Base-by-base conservation (phyloP, 2,888 invertebrate genomes). In the Sarcophaga variegata region DNA sequence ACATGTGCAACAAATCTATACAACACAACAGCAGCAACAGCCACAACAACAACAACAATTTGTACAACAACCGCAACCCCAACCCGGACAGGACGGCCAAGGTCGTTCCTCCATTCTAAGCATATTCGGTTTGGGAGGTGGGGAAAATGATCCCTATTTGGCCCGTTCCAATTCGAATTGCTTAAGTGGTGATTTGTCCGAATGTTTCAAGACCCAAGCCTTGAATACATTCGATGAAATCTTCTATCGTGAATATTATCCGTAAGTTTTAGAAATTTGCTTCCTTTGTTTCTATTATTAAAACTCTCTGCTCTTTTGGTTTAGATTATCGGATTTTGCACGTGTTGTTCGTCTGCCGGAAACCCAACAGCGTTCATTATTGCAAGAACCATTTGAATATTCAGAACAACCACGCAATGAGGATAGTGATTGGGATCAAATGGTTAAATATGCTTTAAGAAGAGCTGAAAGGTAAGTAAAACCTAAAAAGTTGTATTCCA, bases 171-270 rank as follows among this genome's bases (percentile, higher is more conserved):
- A 97, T 80, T 94, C 96, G 88, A 96, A 95, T 88, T 97, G 97
- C 90, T 93, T 97, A 81, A 95, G 95, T 86, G 97, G 97, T 5
- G 97, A 97, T 92, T 93, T 97, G n/a, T 96, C 97, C 0, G 97
- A 97, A 91, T 97, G 97, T 91, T 97, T 97, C 92, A 97, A 97
- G 91, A 97, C 97, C 0, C 96, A 96, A 88, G 97, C 97, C 0
- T 92, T 97, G 74, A 94, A 95, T 80, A 96, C 96, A 0, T 96
- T 97, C 82, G 96, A 96, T 76, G 97, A 97, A 79, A 97, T 97
- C 92, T 97, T 97, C 91, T 95, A 95, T 90, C 95, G 96, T 89
- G 95, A 94, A 75, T 93, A 94, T 88, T 95, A 95, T 89, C 83
- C 90, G 94, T 94, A 90, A 90, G 92, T 88, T 64, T 45, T 22